Conservation (phyloP, 2,113 vertebrate species). For the Amazona vittata region DNA sequence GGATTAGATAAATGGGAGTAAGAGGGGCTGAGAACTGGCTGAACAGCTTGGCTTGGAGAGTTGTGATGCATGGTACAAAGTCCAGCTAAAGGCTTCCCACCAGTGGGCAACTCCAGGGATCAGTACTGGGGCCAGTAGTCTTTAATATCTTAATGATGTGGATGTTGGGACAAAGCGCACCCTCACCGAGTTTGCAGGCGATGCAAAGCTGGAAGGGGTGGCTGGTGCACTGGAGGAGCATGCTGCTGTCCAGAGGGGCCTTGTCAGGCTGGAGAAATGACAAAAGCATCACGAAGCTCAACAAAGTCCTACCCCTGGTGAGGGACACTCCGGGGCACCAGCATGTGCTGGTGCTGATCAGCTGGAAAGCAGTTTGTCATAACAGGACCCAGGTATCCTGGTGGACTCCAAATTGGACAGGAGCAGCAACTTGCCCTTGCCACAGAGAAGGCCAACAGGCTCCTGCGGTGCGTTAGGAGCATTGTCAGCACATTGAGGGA, state of each 20-base stretch:
- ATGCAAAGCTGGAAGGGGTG: neutral
- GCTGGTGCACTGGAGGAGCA: neutral
- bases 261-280: neutral
- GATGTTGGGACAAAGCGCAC: neutral
- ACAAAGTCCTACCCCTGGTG: neutral
- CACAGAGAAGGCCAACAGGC: neutral
- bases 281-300: neutral
- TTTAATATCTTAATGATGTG: neutral
- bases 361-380: neutral
- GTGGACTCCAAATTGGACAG: neutral
- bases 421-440: neutral
- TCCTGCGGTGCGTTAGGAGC: neutral
- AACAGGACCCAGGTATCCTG: neutral
- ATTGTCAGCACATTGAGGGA: neutral
- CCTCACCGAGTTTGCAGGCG: neutral
- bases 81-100: neutral
- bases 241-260: neutral
- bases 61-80: neutral
- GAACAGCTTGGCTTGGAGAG: neutral
- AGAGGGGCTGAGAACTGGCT: neutral
- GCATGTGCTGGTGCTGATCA: neutral
- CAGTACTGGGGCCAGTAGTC: fast-evolving
- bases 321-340: neutral
- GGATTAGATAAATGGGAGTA: neutral
- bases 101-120: neutral